phyloP scores from a whole-genome alignment of 2,113 vertebrate species.

The Carlito syrichta region DNA sequence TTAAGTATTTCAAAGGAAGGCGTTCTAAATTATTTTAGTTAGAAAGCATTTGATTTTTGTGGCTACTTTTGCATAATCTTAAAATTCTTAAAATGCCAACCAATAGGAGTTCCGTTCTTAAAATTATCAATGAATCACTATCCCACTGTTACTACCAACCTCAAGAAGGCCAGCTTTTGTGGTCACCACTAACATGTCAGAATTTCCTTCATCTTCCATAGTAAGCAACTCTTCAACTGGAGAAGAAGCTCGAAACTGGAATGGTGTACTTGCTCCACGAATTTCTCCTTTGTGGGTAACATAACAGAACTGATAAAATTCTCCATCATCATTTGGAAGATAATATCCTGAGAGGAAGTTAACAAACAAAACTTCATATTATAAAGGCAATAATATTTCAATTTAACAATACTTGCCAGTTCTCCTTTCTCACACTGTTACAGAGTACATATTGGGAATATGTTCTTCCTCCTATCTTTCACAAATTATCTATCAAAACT shows the following conservation, averaged over 20 bases:
- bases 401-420: neutral
- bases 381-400: neutral
- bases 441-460: neutral
- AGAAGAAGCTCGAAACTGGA: conserved; percentile 94
- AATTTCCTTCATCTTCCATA: conserved; percentile 97
- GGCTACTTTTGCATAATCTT: neutral
- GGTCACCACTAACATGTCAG: conserved; percentile 98
- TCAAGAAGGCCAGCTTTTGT: conserved; percentile 96
- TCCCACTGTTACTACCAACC: conserved; percentile 81
- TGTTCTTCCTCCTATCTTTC: neutral
- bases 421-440: neutral
- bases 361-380: conserved; percentile 48
- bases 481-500: neutral
- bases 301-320: conserved; percentile 99
- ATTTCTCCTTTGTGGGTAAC: conserved; percentile 99
- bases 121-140: neutral
- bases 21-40: neutral
- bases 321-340: conserved; percentile 96
- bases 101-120: neutral
- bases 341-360: conserved; percentile 90
- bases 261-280: conserved; percentile 98
- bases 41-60: neutral
- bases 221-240: conserved; percentile 96
- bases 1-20: neutral
- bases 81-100: conserved; percentile 25